Evolutionary conservation across 2,888 invertebrate genomes (phyloP), one percentile per base, ranked within the genome.

Genomic region (Phorcus lineatus): DNA sequence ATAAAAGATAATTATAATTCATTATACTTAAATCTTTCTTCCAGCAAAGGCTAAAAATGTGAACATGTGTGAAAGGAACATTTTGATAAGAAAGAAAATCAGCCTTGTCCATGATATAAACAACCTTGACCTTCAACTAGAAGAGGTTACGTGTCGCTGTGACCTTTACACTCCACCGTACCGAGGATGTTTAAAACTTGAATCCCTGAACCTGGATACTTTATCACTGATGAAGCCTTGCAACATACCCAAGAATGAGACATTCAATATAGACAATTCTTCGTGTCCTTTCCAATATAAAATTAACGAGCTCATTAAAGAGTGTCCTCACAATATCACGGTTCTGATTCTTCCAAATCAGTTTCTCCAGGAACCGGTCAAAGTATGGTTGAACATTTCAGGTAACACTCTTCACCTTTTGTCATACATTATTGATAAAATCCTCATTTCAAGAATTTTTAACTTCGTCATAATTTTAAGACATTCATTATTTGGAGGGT

Each of bases 31-130:
- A 47, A 11, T 13, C 11, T 47, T 47, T 47, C 1, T 47, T 47
- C 28, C 79, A 66, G 53, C 79, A 22, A 78, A 36, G 31, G 52
- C 67, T 47, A 79, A 53, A 47, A 74, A 36, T 19, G 70, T 70
- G 19, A 40, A 70, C 70, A 40, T 70, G 36, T 70, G 70, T 36
- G 11, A n/a, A 11, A 31, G 19, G 9, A 19, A 70, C 36, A 70
- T 70, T 19, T 40, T 70, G 70, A 40, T 70, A 6, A 28, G 70
- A 40, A 70, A 70, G 70, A 17, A 40, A 31, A 70, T 70, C 16
- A 31, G 17, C 19, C 40, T 70, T 1, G 36, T 17, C 70, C 70
- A 70, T 36, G 19, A 70, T 19, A 70, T 40, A n/a, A 70, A 16
- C 7, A 9, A n/a, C 31, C 70, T 70, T 11, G 70, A 70, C 19